Evolutionary conservation across 92 coral and sea anemone species (phyloP), one percentile per base, ranked within the genome.

Genomic region (Nematostella vectensis): DNA sequence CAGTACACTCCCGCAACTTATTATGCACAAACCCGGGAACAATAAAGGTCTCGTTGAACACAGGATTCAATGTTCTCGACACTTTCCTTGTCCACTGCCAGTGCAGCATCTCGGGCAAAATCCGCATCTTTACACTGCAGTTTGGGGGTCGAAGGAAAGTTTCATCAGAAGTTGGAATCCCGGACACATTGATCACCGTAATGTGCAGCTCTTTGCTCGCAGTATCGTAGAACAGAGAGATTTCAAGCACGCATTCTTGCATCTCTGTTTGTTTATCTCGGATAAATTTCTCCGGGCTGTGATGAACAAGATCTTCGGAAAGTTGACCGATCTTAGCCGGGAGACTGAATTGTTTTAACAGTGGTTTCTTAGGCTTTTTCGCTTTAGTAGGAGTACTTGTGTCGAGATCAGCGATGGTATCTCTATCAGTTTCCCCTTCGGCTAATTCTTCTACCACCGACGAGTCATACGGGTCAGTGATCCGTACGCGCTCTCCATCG

Each of bases 1-100:
- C 93, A 0, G 84, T 82, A 51, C 96, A 87, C 20, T 91, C 96
- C 30, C 98, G 69, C 16, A 91, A 50, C 75, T 86, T 91, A 71
- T 91, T 83, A 43, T 91, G 98, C 10, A 82, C 98, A 55, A 91
- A 87, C 17, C 96, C 96, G 17, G 98, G 95, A 15, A 91, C 77
- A 18, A 91, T 82, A 48, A 91, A 91, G 20, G 96, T 91, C 39
- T 91, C 98, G 22, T 83, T 77, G 58, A 91, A 91, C 17, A 76
- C 77, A 1, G 96, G 95, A 23, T 68, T 88, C 11, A 72, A 67
- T 21, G 96, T 87, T 18, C 98, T 78, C 26, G 93, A 69, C 9
- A 82, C 74, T 24, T 78, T 79, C 50, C 98, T 74, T 21, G 96
- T 87, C 86, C 89, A 83, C 67, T 79, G 96, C 93, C 84, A 81